Evolutionary conservation across 2,888 invertebrate species (phyloP).

Genomic region (Taphrorychus bicolor): DNA sequence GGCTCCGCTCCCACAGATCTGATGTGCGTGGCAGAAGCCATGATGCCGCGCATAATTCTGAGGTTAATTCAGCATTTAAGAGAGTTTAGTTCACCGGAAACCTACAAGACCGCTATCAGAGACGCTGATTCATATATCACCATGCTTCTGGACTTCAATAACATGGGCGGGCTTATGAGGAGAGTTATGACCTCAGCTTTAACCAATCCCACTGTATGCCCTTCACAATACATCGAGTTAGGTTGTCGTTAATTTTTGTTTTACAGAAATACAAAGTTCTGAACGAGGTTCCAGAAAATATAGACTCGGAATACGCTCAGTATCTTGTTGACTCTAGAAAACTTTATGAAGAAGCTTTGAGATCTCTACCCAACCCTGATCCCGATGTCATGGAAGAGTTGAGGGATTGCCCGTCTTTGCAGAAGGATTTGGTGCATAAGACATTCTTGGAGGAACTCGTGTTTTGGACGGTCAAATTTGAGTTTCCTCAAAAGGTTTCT

Average conservation of each 20-base stretch:
- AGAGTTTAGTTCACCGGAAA: constrained; percentile 71
- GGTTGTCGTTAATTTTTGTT: constrained; percentile 10
- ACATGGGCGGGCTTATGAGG: constrained; percentile 96
- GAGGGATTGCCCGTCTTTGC: constrained; percentile 80
- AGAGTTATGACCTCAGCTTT: constrained; percentile 90
- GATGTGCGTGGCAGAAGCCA: constrained; percentile 89
- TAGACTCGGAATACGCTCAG: constrained; percentile 73
- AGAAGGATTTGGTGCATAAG: constrained; percentile 79
- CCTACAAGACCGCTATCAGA: constrained; percentile 74
- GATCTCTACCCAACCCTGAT: constrained; percentile 75
- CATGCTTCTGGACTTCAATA: constrained; percentile 92
- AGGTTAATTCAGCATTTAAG: constrained; percentile 90
- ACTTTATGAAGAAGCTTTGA: constrained; percentile 83
- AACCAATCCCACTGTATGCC: constrained; percentile 79
- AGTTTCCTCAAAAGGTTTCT: constrained; percentile 87
- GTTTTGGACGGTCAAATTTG: constrained; percentile 97
- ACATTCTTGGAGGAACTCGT: constrained; percentile 94
- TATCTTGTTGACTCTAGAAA: constrained; percentile 77
- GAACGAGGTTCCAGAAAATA: constrained; percentile 68
- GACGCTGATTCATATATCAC: constrained; percentile 88
- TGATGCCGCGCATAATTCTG: constrained; percentile 92
- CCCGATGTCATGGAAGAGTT: constrained; percentile 77
- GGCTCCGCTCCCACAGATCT: constrained; percentile 80
- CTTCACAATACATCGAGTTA: not conserved
- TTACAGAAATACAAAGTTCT: constrained; percentile 74